These are phyloP conservation scores for Drosophila silvestris DNA, from an alignment of 2,888 invertebrate genomes.

Conservation along the genomic window DNA sequence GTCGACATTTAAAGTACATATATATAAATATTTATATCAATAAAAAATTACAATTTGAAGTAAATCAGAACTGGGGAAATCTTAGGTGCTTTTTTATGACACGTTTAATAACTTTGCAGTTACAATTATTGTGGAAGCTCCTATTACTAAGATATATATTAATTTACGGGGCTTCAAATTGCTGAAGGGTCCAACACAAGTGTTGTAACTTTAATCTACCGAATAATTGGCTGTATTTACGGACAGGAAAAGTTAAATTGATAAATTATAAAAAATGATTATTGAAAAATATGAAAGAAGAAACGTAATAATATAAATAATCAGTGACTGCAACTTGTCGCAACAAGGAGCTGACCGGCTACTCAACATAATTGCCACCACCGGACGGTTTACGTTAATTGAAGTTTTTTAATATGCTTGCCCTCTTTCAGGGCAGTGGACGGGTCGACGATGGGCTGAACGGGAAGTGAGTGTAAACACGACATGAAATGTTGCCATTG, in stretches of 20 bases:
- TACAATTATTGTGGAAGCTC: not conserved
- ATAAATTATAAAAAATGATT: conserved; percentile 57
- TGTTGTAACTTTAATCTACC: conserved; percentile 14
- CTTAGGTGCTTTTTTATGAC: not conserved
- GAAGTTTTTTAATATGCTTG: conserved; percentile 72
- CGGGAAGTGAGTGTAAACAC: conserved; percentile 80
- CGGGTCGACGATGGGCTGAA: conserved; percentile 27
- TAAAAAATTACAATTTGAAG: not conserved
- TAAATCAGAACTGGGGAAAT: not conserved
- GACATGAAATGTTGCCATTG: conserved; percentile 75
- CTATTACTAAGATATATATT: not conserved
- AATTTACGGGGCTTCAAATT: not conserved
- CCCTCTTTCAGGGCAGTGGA: conserved; percentile 42
- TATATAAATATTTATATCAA: not conserved
- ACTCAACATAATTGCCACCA: conserved; percentile 39
- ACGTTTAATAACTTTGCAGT: not conserved
- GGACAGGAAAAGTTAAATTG: conserved; percentile 63
- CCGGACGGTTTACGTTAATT: conserved; percentile 63
- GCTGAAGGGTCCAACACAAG: not conserved
- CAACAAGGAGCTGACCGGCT: conserved; percentile 39
- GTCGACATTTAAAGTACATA: too few species aligned
- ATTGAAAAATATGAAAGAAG: conserved; percentile 14
- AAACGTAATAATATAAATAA: conserved; percentile 81
- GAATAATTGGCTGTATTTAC: conserved; percentile 41
- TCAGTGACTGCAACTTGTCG: conserved; percentile 67